These are phyloP conservation scores for Oncorhynchus mykiss DNA, from an alignment of 2,113 vertebrate genomes.

Conservation along the genomic window DNA sequence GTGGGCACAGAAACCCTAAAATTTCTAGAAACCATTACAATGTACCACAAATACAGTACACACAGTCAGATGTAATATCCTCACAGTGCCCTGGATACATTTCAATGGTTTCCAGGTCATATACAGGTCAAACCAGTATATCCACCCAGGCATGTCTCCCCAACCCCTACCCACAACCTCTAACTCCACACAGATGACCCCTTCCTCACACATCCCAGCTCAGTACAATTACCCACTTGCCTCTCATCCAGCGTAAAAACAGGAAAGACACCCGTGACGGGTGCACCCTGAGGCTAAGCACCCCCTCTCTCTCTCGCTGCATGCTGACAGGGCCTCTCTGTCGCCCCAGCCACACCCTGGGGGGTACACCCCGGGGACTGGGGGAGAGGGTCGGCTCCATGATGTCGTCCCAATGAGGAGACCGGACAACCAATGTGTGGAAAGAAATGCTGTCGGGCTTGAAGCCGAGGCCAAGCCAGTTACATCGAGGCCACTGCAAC, in stretches of 20 bases:
- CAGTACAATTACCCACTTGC: slow-evolving; percentile 43
- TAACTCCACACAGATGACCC: not conserved
- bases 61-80: not conserved
- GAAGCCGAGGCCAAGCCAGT: not conserved
- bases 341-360: slow-evolving; percentile 18
- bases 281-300: slow-evolving; percentile 43
- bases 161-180: not conserved
- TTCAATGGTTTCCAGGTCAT: too few relatives aligned
- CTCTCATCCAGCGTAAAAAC: slow-evolving; percentile 66
- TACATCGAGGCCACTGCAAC: slow-evolving; percentile 15
- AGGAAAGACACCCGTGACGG: slow-evolving; percentile 55
- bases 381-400: slow-evolving; percentile 12
- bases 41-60: not conserved
- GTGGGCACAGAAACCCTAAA: not conserved
- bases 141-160: not conserved
- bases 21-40: not conserved
- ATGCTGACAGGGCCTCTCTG: slow-evolving; percentile 39
- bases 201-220: not conserved
- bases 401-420: slow-evolving; percentile 8
- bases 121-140: too few relatives aligned
- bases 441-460: too few relatives aligned
- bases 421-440: not conserved
- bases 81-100: too few relatives aligned
- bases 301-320: slow-evolving; percentile 45
- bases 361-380: not conserved